Conservation (phyloP, 2,797 vertebrate genomes). For the Holocentrus rufus region DNA sequence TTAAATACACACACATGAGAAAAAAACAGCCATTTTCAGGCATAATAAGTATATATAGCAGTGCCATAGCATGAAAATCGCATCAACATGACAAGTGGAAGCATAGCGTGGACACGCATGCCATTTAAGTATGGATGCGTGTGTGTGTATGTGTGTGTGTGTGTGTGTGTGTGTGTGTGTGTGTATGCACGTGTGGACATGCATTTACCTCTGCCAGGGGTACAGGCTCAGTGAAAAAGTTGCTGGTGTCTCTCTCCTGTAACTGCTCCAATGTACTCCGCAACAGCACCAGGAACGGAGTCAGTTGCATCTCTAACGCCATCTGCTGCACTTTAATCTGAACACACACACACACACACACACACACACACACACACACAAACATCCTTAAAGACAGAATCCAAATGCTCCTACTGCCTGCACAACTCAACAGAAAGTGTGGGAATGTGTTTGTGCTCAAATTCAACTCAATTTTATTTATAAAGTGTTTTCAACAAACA, state of each 20-base stretch:
- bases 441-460: not conserved
- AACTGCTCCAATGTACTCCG: constrained; percentile 95
- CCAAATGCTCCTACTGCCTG: not conserved
- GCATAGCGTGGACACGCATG: not conserved
- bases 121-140: not conserved
- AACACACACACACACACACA: constrained; percentile 48
- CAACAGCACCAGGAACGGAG: constrained; percentile 94
- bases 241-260: constrained; percentile 97
- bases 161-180: not conserved
- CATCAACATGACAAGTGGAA: not conserved
- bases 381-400: not conserved
- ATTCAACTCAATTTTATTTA: not conserved
- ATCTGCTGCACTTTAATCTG: constrained; percentile 99
- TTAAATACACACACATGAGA: no score
- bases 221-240: constrained; percentile 98
- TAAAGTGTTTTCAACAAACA: not conserved
- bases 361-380: constrained; percentile 1
- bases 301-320: constrained; percentile 96
- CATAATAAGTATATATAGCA: no score
- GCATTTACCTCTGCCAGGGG: constrained; percentile 93
- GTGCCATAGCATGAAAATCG: not conserved
- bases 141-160: not conserved
- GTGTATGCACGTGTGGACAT: not conserved
- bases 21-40: no score
- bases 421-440: not conserved